Base-by-base conservation (phyloP, 2,113 vertebrate genomes). In the Dicerorhinus sumatrensis region DNA sequence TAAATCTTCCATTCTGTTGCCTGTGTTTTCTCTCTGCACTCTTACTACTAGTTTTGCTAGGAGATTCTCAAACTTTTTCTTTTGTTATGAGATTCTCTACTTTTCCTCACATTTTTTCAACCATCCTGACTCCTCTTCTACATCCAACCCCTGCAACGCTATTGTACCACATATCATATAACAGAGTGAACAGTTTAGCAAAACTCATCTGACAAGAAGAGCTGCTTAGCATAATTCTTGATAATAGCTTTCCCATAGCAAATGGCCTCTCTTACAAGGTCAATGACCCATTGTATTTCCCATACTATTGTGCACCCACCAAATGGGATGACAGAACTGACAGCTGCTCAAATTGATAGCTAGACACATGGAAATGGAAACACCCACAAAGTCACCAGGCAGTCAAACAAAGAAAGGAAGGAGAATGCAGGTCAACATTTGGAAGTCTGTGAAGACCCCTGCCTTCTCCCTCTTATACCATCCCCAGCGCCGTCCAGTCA, bases 211-310 rank as follows among this genome's bases (percentile, higher is more conserved):
- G 95, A 97, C 96, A 94, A 76, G 76, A 94, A 87, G 82, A 96
- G 79, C 83, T 98, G 83, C 58, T 97, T 95, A 96, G 83, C 89
- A 94, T 98, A 96, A 98, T 96, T 98, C 89, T 92, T 93, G 56
- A 89, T 96, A 92, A 97, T 89, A 87, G 86, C 86, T 95, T 96
- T 89, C 65, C 73, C 75, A 3, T 46, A 84, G 82, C 51, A 76
- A 90, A 82, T n/a, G 51, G 80, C 62, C 69, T 97, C 86, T 80
- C 33, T 63, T 72, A 42, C 70, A 87, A 95, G 89, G 96, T 95
- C 97, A 97, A 29, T 54, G 62, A 42, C 75, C 93, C 58, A 72
- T 10, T 79, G 92, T 92, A 80, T 93, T 92, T 95, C 85, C 91
- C 86, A 80, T 73, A 70, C 65, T 58, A 92, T 25, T 84, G 75